phyloP scores from a whole-genome alignment of 2,888 invertebrate genomes.

The Pterostichus niger region DNA sequence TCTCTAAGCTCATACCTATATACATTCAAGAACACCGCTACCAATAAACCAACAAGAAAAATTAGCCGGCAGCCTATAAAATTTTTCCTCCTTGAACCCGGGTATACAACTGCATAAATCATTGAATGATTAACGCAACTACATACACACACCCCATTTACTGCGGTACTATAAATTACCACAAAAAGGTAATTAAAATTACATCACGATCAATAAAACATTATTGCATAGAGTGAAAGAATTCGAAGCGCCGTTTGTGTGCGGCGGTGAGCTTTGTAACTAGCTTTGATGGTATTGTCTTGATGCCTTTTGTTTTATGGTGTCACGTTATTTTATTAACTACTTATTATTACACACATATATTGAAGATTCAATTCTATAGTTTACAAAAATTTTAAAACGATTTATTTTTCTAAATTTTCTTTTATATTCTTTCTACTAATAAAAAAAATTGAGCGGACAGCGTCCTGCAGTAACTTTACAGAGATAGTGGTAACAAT shows the following conservation, averaged over 20 bases:
- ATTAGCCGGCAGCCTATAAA: slow-evolving; percentile 46
- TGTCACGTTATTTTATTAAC: slow-evolving; percentile 7
- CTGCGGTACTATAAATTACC: slow-evolving; percentile 55
- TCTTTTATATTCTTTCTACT: too few species aligned
- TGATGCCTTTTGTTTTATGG: background rate
- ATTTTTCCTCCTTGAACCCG: slow-evolving; percentile 22
- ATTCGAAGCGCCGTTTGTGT: slow-evolving; percentile 25
- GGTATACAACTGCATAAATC: slow-evolving; percentile 43
- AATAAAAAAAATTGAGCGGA: too few species aligned
- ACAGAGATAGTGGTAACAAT: too few species aligned
- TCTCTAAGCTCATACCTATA: background rate
- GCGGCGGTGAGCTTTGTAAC: slow-evolving; percentile 17
- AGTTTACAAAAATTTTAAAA: background rate
- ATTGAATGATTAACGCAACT: slow-evolving; percentile 51
- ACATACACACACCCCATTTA: slow-evolving; percentile 52
- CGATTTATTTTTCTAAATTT: too few species aligned
- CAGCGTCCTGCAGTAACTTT: too few species aligned
- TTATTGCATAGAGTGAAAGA: slow-evolving; percentile 32
- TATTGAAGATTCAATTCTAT: slow-evolving; percentile 15
- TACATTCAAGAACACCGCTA: slow-evolving; percentile 3
- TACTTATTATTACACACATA: slow-evolving; percentile 1
- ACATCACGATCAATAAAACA: slow-evolving; percentile 57
- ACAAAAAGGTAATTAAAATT: slow-evolving; percentile 60
- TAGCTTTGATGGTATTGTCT: slow-evolving; percentile 11
- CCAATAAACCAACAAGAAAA: slow-evolving; percentile 22